Evolutionary conservation across 2,888 invertebrate genomes (phyloP).

Genomic region (Operophtera brumata): DNA sequence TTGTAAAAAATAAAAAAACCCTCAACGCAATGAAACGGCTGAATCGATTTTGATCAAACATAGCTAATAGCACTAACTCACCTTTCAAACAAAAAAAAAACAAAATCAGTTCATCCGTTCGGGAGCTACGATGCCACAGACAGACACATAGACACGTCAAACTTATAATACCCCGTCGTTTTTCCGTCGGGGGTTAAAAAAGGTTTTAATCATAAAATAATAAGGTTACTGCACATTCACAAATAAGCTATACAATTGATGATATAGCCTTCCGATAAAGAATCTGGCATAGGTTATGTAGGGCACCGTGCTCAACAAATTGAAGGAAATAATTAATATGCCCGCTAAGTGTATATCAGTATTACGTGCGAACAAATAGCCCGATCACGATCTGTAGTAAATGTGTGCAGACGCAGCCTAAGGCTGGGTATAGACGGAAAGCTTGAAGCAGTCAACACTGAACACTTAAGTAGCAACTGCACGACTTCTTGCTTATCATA

Average conservation of each 20-base stretch:
- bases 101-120: no score
- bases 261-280: background rate
- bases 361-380: slow-evolving; percentile 46
- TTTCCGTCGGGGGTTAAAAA: no score
- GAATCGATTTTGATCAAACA: no score
- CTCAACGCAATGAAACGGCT: no score
- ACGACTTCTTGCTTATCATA: no score
- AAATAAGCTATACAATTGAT: background rate
- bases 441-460: background rate
- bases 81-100: no score
- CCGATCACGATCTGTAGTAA: slow-evolving; percentile 46
- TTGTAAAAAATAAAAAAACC: no score
- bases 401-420: slow-evolving; percentile 14
- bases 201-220: background rate
- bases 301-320: slow-evolving; percentile 32
- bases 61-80: no score
- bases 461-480: no score
- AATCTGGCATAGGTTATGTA: slow-evolving; percentile 29
- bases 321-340: slow-evolving; percentile 38
- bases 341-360: slow-evolving; percentile 38
- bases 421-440: slow-evolving; percentile 6
- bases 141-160: no score
- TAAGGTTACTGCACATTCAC: background rate
- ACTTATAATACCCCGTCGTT: no score
- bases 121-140: no score